Conservation (phyloP, 2,888 invertebrate genomes). For the Dolichomitus sp. region DNA sequence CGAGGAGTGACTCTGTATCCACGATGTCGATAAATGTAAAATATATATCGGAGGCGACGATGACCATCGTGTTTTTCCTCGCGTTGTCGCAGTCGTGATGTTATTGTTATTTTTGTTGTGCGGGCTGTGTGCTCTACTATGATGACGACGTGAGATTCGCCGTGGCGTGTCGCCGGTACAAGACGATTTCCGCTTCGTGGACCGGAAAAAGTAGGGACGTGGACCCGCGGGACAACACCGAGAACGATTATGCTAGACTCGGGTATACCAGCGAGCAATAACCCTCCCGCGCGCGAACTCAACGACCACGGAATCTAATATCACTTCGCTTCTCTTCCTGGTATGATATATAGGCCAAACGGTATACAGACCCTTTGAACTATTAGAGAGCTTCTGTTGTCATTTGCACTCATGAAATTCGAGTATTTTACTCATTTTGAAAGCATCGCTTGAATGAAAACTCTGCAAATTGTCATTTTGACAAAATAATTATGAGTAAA, state of each 20-base stretch:
- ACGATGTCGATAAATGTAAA: background rate
- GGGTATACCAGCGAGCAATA: slow-evolving; percentile 49
- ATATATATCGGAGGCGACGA: slow-evolving; percentile 35
- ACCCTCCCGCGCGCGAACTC: slow-evolving; percentile 33
- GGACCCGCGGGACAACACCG: slow-evolving; percentile 36
- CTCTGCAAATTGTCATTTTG: background rate
- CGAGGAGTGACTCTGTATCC: slow-evolving; percentile 9
- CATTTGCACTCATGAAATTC: background rate
- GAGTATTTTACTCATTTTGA: background rate
- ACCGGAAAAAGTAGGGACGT: slow-evolving; percentile 66
- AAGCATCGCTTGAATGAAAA: background rate
- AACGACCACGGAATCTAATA: slow-evolving; percentile 35
- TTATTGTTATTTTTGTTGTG: slow-evolving; percentile 11
- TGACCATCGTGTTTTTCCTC: slow-evolving; percentile 53
- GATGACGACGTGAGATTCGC: slow-evolving; percentile 56
- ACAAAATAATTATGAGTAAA: background rate
- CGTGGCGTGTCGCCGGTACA: slow-evolving; percentile 68
- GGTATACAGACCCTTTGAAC: background rate
- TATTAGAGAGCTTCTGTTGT: background rate
- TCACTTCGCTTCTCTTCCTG: slow-evolving; percentile 17
- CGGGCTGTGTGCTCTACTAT: slow-evolving; percentile 38
- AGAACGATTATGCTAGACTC: slow-evolving; percentile 51
- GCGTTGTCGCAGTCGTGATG: slow-evolving; percentile 14
- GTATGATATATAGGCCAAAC: slow-evolving; percentile 13
- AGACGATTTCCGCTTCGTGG: slow-evolving; percentile 69